Evolutionary conservation across 2,888 invertebrate genomes (phyloP), one percentile per base, ranked within the genome.

Genomic region (Pinctada fucata): DNA sequence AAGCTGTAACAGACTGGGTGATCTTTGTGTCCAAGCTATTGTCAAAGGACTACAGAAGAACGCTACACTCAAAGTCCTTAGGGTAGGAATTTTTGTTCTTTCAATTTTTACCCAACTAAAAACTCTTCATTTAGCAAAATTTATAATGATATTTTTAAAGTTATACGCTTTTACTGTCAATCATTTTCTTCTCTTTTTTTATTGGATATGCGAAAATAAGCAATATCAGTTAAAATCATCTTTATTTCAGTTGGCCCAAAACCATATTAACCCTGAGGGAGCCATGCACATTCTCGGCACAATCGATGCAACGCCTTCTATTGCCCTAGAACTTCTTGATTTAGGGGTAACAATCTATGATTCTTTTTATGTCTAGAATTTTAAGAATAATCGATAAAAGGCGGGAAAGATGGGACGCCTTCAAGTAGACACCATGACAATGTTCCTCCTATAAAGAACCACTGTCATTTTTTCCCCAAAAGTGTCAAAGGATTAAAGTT

Each of bases 1-100:
- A 58, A 86, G 88, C 58, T 89, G 88, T 79, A 91, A 91, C 84
- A 81, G 91, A 72, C 83, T 91, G 8, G 83, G 84, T 45, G 82
- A 84, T 31, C 66, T 80, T 0, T 87, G 88, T 64, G 71, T 90
- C 51, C 79, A 84, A 5, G 81, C 85, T 63, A 83, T 91, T 5
- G 75, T 90, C 31, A 83, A 85, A 58, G 90, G 90, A 10, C 78
- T 90, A 3, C 69, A 84, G 67, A 81, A 84, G 3, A 91, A 90
- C 75, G 82, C 81, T 48, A 86, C 87, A 1, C 82, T 90, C 2
- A 83, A 85, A 65, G 84, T 79, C 13, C 74, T 90, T 0, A 81
- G 83, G 79, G 89, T 88, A 81, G 69, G 79, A 68, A 16, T 8
- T n/a, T n/a, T n/a, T 50, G 4, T 52, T 63, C 51, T 70, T 31